These are phyloP conservation scores for Acanthochromis polyacanthus DNA, from an alignment of 2,113 vertebrate genomes.

Conservation along the genomic window DNA sequence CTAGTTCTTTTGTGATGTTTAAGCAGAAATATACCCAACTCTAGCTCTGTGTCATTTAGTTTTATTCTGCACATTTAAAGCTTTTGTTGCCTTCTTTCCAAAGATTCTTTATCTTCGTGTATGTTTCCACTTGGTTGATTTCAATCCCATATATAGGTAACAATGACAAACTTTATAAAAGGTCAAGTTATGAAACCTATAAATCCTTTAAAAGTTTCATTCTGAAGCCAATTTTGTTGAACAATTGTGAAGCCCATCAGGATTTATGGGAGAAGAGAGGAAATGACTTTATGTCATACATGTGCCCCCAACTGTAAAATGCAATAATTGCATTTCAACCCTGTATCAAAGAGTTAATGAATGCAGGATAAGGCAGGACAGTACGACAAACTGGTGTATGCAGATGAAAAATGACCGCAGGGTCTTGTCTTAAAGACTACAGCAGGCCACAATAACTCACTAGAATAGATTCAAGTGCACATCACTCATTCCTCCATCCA, in stretches of 20 bases:
- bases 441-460: constrained; percentile 68
- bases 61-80: background rate
- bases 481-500: constrained; percentile 74
- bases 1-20: too few relatives aligned
- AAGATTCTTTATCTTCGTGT: too few relatives aligned
- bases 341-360: constrained; percentile 53
- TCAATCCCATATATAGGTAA: too few relatives aligned
- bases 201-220: too few relatives aligned
- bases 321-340: constrained; percentile 40
- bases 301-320: background rate
- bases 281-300: background rate
- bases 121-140: too few relatives aligned
- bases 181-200: background rate
- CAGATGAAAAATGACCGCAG: constrained; percentile 58
- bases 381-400: constrained; percentile 31
- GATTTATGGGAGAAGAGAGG: background rate
- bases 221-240: background rate
- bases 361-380: constrained; percentile 29
- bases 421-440: constrained; percentile 69
- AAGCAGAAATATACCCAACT: too few relatives aligned
- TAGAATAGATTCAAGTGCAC: constrained; percentile 70
- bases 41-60: background rate
- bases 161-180: background rate
- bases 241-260: background rate
- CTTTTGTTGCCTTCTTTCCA: too few relatives aligned